These are phyloP conservation scores for Cossypha caffra DNA, from an alignment of 2,797 vertebrate species.

Conservation along the genomic window DNA sequence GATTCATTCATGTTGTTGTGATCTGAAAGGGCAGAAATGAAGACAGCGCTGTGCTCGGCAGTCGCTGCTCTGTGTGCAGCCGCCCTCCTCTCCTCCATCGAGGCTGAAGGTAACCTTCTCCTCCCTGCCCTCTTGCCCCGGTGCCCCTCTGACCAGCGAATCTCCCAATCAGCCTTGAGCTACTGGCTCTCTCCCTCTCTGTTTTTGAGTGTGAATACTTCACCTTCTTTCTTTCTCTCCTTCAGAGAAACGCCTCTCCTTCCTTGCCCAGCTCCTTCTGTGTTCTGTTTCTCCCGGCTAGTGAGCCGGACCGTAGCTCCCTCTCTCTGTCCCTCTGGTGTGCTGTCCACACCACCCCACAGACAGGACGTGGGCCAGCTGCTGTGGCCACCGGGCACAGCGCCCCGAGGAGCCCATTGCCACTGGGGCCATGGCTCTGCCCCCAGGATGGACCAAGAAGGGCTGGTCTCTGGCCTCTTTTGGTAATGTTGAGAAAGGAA, in stretches of 20 bases:
- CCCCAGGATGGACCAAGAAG: neutral
- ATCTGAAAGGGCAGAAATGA: conserved; percentile 83
- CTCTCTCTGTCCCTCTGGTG: conserved; percentile 70
- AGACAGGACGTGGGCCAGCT: neutral
- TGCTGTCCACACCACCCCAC: conserved; percentile 77
- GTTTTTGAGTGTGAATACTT: conserved; percentile 62
- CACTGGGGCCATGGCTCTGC: neutral
- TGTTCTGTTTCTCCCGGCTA: conserved; percentile 49
- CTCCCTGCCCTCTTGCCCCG: neutral
- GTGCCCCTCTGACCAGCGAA: neutral
- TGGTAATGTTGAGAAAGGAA: neutral
- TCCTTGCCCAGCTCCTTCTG: conserved; percentile 52
- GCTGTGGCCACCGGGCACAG: rapidly evolving
- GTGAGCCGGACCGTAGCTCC: conserved; percentile 7
- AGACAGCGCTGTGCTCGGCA: conserved; percentile 83
- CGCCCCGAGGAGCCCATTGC: neutral
- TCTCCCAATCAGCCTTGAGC: neutral
- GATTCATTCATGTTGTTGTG: conserved; percentile 89
- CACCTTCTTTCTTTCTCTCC: conserved; percentile 56
- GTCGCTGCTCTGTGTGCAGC: conserved; percentile 81
- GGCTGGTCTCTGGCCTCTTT: neutral
- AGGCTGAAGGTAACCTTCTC: conserved; percentile 89
- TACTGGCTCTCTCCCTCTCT: conserved; percentile 11
- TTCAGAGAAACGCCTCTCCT: conserved; percentile 50
- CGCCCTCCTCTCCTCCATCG: conserved; percentile 82